Evolutionary conservation across 2,888 invertebrate species (phyloP).

Genomic region (Minunthozetes semirufus): DNA sequence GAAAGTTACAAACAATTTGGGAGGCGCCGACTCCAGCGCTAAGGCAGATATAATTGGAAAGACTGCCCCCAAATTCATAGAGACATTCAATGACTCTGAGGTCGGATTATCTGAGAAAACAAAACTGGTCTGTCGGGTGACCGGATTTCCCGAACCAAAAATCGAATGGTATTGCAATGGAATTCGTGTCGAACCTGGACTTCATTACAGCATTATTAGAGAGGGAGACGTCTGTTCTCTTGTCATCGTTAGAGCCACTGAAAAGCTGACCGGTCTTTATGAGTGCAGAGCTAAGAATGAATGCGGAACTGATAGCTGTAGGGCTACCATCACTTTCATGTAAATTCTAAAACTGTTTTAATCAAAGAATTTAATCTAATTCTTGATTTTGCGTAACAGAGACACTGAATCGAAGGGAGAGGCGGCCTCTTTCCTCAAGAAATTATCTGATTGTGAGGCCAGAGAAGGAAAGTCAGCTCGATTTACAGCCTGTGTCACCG

Average conservation of each 20-base stretch:
- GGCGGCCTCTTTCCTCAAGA: conserved; percentile 78
- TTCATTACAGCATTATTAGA: conserved; percentile 62
- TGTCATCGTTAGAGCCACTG: conserved; percentile 62
- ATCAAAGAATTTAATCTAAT: background rate
- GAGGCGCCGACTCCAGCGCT: conserved; percentile 63
- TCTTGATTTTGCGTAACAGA: conserved; percentile 33
- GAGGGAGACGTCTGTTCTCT: conserved; percentile 58
- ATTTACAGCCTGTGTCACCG: conserved; percentile 85
- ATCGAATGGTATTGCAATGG: conserved; percentile 81
- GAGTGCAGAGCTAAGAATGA: conserved; percentile 70
- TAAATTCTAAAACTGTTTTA: conserved; percentile 30
- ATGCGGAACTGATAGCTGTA: conserved; percentile 62
- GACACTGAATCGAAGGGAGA: conserved; percentile 60
- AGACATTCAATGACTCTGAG: conserved; percentile 63
- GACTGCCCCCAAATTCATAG: conserved; percentile 73
- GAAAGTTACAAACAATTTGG: conserved; percentile 65
- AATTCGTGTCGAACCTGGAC: conserved; percentile 56
- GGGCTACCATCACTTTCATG: conserved; percentile 49
- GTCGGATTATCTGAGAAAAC: conserved; percentile 56
- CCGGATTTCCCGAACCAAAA: conserved; percentile 75
- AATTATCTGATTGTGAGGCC: conserved; percentile 77
- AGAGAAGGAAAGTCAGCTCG: conserved; percentile 80
- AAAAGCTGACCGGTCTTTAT: conserved; percentile 65
- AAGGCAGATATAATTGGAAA: conserved; percentile 69
- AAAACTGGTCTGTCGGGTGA: conserved; percentile 66